phyloP scores from a whole-genome alignment of 2,113 vertebrate genomes.

The Dascyllus trimaculatus region DNA sequence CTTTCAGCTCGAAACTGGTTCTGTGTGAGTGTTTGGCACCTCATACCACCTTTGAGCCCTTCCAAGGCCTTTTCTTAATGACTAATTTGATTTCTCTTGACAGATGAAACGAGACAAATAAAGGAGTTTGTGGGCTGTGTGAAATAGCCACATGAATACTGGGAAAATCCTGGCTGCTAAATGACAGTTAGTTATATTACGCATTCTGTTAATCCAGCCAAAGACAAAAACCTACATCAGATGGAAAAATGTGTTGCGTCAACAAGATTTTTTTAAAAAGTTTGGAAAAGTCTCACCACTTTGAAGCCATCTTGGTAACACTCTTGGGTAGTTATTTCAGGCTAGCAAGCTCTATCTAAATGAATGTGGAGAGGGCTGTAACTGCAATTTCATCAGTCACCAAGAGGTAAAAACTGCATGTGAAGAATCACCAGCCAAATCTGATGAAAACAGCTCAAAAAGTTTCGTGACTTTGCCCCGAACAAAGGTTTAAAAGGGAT shows the following conservation, averaged over 20 bases:
- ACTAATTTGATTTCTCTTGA: conserved; percentile 36
- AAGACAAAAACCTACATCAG: neutral
- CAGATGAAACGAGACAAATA: conserved; percentile 7
- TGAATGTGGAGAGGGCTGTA: too few relatives aligned
- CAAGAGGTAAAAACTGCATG: too few relatives aligned
- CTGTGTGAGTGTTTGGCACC: conserved; percentile 20
- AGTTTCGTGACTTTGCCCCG: too few relatives aligned
- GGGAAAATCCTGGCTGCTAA: conserved; percentile 1
- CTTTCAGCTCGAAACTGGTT: conserved; percentile 62
- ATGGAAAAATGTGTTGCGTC: neutral
- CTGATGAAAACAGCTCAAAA: too few relatives aligned
- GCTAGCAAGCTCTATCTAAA: too few relatives aligned
- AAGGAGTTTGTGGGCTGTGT: neutral
- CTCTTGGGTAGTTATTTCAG: too few relatives aligned
- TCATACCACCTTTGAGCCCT: conserved; percentile 12
- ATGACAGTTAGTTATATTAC: neutral
- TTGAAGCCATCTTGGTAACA: too few relatives aligned
- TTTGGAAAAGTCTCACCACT: neutral
- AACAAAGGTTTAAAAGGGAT: too few relatives aligned
- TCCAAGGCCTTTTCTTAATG: conserved; percentile 3
- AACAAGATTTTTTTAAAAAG: neutral
- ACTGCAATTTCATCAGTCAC: too few relatives aligned
- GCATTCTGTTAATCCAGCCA: neutral
- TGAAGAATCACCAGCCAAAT: too few relatives aligned
- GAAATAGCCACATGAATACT: neutral